phyloP scores from a whole-genome alignment of 2,113 vertebrate genomes.

The Progne subis region DNA sequence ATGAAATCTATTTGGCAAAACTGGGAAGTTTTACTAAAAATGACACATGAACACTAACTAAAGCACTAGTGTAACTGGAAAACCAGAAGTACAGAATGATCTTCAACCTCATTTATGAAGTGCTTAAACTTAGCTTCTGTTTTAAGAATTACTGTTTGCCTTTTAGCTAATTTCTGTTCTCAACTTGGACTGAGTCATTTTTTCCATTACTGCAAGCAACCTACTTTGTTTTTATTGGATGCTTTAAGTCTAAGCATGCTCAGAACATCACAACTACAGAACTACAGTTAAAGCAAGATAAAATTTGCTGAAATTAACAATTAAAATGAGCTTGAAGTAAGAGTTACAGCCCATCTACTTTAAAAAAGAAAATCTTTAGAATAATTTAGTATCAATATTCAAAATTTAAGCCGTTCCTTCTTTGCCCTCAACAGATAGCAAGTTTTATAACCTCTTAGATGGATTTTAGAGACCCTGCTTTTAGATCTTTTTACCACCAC shows the following conservation, averaged over 20 bases:
- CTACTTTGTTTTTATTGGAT: conserved; percentile 55
- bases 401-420: background rate
- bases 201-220: conserved; percentile 59
- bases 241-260: background rate
- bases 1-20: background rate
- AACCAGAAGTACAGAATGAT: background rate
- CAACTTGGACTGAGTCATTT: conserved; percentile 29
- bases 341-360: background rate
- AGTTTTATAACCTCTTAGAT: background rate
- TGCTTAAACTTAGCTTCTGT: conserved; percentile 25
- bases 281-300: background rate
- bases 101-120: background rate
- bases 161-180: conserved; percentile 49
- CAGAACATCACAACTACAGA: background rate
- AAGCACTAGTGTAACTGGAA: background rate
- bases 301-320: background rate
- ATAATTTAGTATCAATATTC: background rate
- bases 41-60: background rate
- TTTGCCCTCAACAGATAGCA: background rate
- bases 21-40: background rate
- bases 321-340: background rate
- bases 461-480: background rate
- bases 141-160: conserved; percentile 26
- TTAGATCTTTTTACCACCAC: background rate
- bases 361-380: background rate